phyloP scores from a whole-genome alignment of 2,797 vertebrate genomes.

The Kryptolebias ocellatus region DNA sequence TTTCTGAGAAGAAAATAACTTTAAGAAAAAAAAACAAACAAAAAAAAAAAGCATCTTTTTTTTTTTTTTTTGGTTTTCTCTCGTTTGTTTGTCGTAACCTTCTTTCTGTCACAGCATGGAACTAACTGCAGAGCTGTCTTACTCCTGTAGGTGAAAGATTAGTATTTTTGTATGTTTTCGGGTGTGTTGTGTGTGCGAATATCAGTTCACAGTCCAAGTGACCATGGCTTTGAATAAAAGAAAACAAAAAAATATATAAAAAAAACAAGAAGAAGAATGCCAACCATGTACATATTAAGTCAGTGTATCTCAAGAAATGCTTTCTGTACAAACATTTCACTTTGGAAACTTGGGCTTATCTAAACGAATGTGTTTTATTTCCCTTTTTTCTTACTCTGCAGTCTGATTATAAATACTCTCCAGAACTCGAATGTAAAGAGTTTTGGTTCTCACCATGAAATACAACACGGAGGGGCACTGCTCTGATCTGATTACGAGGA shows the following conservation, averaged over 20 bases:
- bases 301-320: constrained; percentile 83
- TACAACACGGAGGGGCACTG: constrained; percentile 82
- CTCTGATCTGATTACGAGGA: constrained; percentile 82
- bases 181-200: constrained; percentile 95
- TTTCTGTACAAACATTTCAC: constrained; percentile 82
- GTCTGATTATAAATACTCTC: constrained; percentile 67
- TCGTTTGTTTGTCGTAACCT: constrained; percentile 94
- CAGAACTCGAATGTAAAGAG: constrained; percentile 70
- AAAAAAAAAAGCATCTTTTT: constrained; percentile 75
- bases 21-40: constrained; percentile 62
- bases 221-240: constrained; percentile 86
- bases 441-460: constrained; percentile 69
- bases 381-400: constrained; percentile 71
- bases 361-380: constrained; percentile 78
- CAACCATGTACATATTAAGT: constrained; percentile 91
- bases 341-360: constrained; percentile 82
- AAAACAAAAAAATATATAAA: constrained; percentile 42
- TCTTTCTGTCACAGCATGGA: constrained; percentile 99
- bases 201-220: constrained; percentile 97
- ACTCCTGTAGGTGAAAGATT: constrained; percentile 98
- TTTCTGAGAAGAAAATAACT: constrained; percentile 88
- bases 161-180: constrained; percentile 99
- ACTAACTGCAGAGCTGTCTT: constrained; percentile 96
- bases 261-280: constrained; percentile 38
- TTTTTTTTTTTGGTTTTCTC: constrained; percentile 71